Evolutionary conservation across 1,140 invertebrate genomes (phyloP).

Genomic region (Habropoda laboriosa): DNA sequence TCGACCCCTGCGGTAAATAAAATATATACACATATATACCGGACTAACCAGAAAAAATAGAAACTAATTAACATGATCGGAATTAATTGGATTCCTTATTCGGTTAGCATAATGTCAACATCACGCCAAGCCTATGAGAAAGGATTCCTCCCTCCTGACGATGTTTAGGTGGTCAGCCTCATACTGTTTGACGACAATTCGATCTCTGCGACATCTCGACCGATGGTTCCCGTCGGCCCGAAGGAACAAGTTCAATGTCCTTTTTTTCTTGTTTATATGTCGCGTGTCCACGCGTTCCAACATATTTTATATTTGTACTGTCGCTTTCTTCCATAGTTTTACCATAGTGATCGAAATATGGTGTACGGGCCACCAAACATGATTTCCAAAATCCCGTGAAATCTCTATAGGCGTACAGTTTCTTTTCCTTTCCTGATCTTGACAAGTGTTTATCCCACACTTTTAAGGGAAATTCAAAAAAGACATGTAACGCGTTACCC

Average conservation of each 20-base stretch:
- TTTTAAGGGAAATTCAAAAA: neutral
- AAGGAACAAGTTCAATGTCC: slow-evolving; percentile 2
- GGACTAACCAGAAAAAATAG: slow-evolving; percentile 51
- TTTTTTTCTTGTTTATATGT: slow-evolving; percentile 25
- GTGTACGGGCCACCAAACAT: neutral
- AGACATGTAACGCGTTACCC: slow-evolving; percentile 1
- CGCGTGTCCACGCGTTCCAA: slow-evolving; percentile 32
- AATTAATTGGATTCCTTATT: slow-evolving; percentile 54
- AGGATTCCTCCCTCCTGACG: slow-evolving; percentile 36
- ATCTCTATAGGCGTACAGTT: neutral
- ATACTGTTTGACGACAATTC: slow-evolving; percentile 50
- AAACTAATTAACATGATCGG: slow-evolving; percentile 59
- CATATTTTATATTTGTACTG: slow-evolving; percentile 8
- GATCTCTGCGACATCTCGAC: slow-evolving; percentile 23
- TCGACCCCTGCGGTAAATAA: slow-evolving; percentile 61
- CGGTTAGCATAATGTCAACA: slow-evolving; percentile 16
- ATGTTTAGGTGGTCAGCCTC: slow-evolving; percentile 44
- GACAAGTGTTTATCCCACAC: neutral
- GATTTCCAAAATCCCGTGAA: neutral
- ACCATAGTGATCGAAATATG: slow-evolving; percentile 14
- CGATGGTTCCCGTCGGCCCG: slow-evolving; percentile 6
- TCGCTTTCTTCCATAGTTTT: neutral
- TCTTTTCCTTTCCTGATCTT: neutral
- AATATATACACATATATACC: slow-evolving; percentile 43
- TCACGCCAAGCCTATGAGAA: slow-evolving; percentile 39